Evolutionary conservation across 2,888 invertebrate genomes (phyloP), one percentile per base, ranked within the genome.

Genomic region (Biston stratarius): DNA sequence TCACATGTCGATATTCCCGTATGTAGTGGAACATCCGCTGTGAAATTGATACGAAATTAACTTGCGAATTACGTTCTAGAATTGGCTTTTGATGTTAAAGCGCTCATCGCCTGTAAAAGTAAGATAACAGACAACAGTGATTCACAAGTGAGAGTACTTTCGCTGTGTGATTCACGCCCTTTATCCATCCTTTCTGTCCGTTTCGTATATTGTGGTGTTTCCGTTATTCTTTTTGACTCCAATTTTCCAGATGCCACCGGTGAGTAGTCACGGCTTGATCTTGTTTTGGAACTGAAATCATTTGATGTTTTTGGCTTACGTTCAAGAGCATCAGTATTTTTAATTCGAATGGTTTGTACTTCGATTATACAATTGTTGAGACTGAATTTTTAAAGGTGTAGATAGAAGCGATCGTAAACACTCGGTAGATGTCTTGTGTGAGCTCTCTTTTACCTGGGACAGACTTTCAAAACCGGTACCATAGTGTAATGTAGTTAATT

Each of bases 251-350:
- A 88, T 88, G 83, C 86, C 83, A 73, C 67, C 71, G 76, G 68
- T 76, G 75, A 79, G 80, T 83, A 85, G 84, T 85, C 86, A 86
- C 77, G 71, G 76, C 76, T 70, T 73, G 80, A 76, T 83, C 77
- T 85, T 80, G 83, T 85, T 85, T 86, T 82, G 84, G 86, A 86
- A 83, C 84, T 85, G 84, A 85, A 85, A 83, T 83, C 82, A 85
- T 85, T 84, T 82, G 79, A 82, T 86, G 84, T 81, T 85, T 83
- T 91, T 91, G 91, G 91, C 91, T 81, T 81, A 66, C 79, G 77
- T 86, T 90, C 90, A 90, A 90, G 81, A 81, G 73, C 83, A 80
- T 64, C 76, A 76, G 80, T 83, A 85, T 84, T 85, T 86, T 87
- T 84, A 84, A 84, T 86, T 83, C 77, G 75, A 83, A 82, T 82